phyloP scores from a whole-genome alignment of 1,140 invertebrate genomes.

The Vanessa atalanta region DNA sequence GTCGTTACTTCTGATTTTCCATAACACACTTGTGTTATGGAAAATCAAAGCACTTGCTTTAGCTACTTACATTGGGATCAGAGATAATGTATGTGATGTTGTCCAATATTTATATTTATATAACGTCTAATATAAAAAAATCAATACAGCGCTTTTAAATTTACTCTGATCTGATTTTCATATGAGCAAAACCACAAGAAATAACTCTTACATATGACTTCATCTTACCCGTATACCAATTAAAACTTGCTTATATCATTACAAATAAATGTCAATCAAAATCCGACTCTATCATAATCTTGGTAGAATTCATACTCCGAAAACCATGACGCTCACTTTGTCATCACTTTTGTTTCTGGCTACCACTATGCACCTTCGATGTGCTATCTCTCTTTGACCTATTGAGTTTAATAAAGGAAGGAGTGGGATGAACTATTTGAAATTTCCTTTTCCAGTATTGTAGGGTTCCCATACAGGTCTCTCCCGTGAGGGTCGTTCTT shows the following conservation, averaged over 20 bases:
- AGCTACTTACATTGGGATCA: too few relatives aligned
- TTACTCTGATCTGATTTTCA: background rate
- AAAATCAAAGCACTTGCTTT: too few relatives aligned
- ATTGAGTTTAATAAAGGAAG: background rate
- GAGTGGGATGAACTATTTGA: background rate
- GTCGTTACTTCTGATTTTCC: too few relatives aligned
- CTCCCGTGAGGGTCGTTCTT: constrained; percentile 12
- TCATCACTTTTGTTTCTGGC: constrained; percentile 9
- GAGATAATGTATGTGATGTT: too few relatives aligned
- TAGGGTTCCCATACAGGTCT: background rate
- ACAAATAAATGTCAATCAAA: background rate
- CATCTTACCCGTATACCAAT: constrained; percentile 7
- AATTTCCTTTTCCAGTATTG: background rate
- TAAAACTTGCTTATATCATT: constrained; percentile 6
- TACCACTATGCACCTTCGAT: constrained; percentile 7
- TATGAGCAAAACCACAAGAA: background rate
- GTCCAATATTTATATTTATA: background rate
- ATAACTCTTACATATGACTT: background rate
- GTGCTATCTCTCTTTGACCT: background rate
- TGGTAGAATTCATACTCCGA: background rate
- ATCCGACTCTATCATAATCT: background rate
- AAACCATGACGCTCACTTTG: background rate
- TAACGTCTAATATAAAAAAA: background rate
- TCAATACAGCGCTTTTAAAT: background rate
- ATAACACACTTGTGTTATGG: too few relatives aligned